These are phyloP conservation scores for Protonemura montana DNA, from an alignment of 2,888 invertebrate genomes.

Conservation along the genomic window DNA sequence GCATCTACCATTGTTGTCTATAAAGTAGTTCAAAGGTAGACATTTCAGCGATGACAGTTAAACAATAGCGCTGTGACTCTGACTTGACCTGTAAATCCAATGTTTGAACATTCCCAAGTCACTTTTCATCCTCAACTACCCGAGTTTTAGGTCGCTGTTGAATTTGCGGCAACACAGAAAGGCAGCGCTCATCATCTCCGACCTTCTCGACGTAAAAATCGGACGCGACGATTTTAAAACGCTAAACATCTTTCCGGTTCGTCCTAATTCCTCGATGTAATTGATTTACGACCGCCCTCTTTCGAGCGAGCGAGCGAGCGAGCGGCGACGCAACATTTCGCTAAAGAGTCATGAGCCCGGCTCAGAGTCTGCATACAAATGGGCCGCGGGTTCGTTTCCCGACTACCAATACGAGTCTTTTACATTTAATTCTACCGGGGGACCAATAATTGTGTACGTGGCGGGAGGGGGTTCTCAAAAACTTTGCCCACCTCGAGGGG, in stretches of 20 bases:
- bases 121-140: no score
- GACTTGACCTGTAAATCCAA: no score
- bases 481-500: not conserved
- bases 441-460: constrained; percentile 27
- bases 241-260: not conserved
- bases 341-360: not conserved
- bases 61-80: no score
- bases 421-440: not conserved
- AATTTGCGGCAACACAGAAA: no score
- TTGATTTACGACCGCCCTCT: not conserved
- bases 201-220: not conserved
- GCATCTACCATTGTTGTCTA: no score
- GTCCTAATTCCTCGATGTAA: not conserved
- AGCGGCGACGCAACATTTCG: not conserved
- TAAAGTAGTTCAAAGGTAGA: no score
- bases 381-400: not conserved
- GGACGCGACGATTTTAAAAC: not conserved
- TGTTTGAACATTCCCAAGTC: no score
- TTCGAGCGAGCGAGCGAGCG: no score
- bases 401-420: constrained; percentile 2
- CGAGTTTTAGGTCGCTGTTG: no score
- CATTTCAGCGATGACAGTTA: no score
- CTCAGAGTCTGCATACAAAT: not conserved
- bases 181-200: not conserved
- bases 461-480: not conserved